A percentile compares a stretch with the other conserved stretches of the same genome.
Evolutionary conservation across 1,140 invertebrate genomes (phyloP).

Genomic region (Cydia pomonella): DNA sequence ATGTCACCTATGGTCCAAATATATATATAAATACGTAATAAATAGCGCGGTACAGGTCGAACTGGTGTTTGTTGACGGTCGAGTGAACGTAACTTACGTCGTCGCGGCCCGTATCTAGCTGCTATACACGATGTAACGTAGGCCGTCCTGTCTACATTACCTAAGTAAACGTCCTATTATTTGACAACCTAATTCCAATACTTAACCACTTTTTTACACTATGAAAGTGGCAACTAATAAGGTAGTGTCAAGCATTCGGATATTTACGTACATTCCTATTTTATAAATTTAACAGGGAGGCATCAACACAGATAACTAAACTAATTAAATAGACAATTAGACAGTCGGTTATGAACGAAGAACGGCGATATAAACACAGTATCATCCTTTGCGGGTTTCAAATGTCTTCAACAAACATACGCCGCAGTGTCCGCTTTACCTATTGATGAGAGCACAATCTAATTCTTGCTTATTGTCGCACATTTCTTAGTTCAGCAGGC

Average conservation of each 20-base stretch:
- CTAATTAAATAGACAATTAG: neutral
- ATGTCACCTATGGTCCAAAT: conserved; percentile 32
- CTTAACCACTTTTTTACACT: neutral
- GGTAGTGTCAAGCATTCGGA: neutral
- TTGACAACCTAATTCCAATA: neutral
- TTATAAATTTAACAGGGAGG: neutral
- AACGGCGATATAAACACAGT: neutral
- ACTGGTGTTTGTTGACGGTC: conserved; percentile 19
- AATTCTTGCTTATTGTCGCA: neutral
- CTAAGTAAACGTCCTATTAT: neutral
- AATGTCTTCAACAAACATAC: neutral
- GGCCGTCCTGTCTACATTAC: neutral
- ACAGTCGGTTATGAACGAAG: neutral
- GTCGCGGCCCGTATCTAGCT: neutral
- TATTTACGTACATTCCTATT: neutral
- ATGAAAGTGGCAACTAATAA: neutral
- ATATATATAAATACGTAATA: conserved; percentile 32
- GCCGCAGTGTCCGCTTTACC: neutral
- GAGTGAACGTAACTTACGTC: conserved; percentile 1
- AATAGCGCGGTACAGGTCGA: conserved; percentile 32
- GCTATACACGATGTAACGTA: neutral
- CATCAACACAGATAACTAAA: neutral
- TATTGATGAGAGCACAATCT: neutral
- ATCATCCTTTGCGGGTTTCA: neutral
- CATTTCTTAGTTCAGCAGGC: neutral